These are phyloP conservation scores for Odontomyia ornata DNA, from an alignment of 2,888 invertebrate species.

Conservation along the genomic window DNA sequence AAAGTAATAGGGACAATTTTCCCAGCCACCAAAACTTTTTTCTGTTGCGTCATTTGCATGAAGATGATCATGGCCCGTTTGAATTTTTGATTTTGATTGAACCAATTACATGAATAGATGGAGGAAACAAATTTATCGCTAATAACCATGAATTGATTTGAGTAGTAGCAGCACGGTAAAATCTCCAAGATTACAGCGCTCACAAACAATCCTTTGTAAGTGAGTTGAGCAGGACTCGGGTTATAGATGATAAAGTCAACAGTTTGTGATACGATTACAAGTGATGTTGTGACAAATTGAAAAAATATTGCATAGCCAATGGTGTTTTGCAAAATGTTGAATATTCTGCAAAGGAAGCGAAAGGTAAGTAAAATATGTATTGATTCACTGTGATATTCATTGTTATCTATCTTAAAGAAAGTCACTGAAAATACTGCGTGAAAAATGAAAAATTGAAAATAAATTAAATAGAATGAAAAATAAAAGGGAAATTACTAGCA, in stretches of 20 bases:
- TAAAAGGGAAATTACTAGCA: too few species aligned
- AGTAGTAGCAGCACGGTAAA: slow-evolving; percentile 34
- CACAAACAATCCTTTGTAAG: neutral
- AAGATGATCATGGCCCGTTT: slow-evolving; percentile 39
- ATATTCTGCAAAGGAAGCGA: slow-evolving; percentile 1
- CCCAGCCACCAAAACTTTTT: slow-evolving; percentile 28
- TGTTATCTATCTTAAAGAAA: too few species aligned
- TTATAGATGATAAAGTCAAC: neutral
- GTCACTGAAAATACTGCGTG: too few species aligned
- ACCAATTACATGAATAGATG: slow-evolving; percentile 40
- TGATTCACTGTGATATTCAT: too few species aligned
- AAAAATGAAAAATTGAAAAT: too few species aligned
- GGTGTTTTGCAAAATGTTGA: neutral
- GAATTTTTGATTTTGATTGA: slow-evolving; percentile 16
- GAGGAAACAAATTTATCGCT: slow-evolving; percentile 28
- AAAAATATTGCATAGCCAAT: neutral
- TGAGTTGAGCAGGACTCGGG: neutral
- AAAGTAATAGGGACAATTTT: slow-evolving; percentile 28
- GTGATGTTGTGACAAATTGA: neutral
- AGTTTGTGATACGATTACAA: neutral
- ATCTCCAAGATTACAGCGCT: neutral
- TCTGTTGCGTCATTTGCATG: slow-evolving; percentile 29
- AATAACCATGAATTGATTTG: slow-evolving; percentile 10
- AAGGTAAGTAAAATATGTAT: too few species aligned
- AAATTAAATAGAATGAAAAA: too few species aligned